Percentiles rank a stretch among this genome's conserved stretches.
Conservation (phyloP, 2,888 invertebrate species). For the Heliconius cydno region DNA sequence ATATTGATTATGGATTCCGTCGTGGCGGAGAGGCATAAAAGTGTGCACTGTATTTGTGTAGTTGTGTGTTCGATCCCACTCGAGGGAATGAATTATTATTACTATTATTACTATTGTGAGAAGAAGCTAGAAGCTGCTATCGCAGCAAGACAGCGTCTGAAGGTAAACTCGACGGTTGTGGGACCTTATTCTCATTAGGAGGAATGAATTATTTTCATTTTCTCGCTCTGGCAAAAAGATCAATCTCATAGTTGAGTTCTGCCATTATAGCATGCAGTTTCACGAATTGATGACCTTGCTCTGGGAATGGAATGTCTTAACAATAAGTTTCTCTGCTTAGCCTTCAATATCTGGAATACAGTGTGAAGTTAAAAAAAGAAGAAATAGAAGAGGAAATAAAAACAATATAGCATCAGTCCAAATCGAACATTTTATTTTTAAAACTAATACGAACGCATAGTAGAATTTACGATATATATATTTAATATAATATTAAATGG, state of each 20-base stretch:
- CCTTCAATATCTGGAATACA: background rate
- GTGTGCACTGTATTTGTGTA: no score
- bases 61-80: no score
- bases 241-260: background rate
- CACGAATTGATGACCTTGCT: no score
- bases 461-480: constrained; percentile 83
- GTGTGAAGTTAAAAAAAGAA: background rate
- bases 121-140: no score
- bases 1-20: background rate
- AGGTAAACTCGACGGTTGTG: no score
- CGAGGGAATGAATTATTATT: no score
- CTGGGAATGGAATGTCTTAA: background rate
- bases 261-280: no score
- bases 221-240: background rate
- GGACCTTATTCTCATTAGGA: no score
- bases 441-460: constrained; percentile 82
- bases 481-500: constrained; percentile 76
- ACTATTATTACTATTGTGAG: no score
- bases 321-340: background rate
- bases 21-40: no score
- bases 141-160: no score
- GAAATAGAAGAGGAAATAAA: constrained; percentile 44
- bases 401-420: constrained; percentile 55
- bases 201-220: background rate
- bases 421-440: constrained; percentile 80